phyloP scores from a whole-genome alignment of 2,113 vertebrate genomes.

The Riparia riparia region DNA sequence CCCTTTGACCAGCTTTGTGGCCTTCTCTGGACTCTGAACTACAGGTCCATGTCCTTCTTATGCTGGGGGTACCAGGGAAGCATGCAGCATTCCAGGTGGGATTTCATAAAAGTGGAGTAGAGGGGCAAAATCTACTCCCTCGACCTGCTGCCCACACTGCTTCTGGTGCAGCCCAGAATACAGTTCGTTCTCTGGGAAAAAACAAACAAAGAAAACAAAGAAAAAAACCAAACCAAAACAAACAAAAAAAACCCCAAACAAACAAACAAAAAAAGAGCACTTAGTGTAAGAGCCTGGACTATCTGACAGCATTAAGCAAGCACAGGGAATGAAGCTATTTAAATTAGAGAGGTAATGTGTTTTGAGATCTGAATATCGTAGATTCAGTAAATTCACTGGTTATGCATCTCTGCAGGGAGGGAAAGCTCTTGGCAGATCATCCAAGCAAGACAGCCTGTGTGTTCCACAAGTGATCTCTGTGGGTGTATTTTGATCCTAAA shows the following conservation, averaged over 20 bases:
- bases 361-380: not conserved
- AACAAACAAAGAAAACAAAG: too few species aligned
- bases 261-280: too few species aligned
- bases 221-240: too few species aligned
- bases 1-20: not conserved
- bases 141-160: accelerated
- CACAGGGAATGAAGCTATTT: not conserved
- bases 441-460: not conserved
- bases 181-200: not conserved
- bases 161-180: not conserved
- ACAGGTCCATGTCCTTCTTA: not conserved
- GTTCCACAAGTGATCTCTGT: not conserved
- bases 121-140: not conserved
- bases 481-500: not conserved
- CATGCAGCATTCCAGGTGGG: not conserved
- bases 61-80: not conserved
- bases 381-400: not conserved
- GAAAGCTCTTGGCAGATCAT: not conserved
- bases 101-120: not conserved
- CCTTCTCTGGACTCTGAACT: not conserved
- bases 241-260: too few species aligned
- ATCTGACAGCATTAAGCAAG: not conserved
- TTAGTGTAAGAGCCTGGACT: not conserved
- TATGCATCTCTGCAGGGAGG: not conserved
- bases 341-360: not conserved